Evolutionary conservation across 1,140 invertebrate species (phyloP).

Genomic region (Drosophila gunungcola): DNA sequence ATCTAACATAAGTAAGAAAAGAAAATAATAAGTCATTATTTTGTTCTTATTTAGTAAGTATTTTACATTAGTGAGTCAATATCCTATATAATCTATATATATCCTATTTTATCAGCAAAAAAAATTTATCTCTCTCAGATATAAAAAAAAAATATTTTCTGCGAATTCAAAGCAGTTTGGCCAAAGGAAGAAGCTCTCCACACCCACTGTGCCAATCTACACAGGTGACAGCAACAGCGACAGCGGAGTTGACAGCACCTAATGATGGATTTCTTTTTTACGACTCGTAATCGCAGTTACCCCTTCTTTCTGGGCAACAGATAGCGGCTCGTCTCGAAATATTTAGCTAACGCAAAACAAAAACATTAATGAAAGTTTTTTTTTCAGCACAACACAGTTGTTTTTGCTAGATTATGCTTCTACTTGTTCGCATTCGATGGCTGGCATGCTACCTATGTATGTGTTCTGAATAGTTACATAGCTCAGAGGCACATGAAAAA

Average conservation of each 20-base stretch:
- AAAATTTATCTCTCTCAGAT: no score
- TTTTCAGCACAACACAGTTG: constrained; percentile 18
- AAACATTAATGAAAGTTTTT: constrained; percentile 74
- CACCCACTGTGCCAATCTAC: constrained; percentile 48
- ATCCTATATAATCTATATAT: no score
- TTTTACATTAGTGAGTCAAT: no score
- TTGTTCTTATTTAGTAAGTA: no score
- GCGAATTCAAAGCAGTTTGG: no score
- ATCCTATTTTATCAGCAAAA: no score
- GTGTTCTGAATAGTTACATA: constrained; percentile 55
- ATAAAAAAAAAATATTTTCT: no score
- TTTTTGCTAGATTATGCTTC: constrained; percentile 33
- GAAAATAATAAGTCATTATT: no score
- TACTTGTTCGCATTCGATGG: constrained; percentile 37
- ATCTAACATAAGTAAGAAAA: not conserved
- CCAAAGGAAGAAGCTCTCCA: not conserved
- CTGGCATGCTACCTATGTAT: constrained; percentile 20
- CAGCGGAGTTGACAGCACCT: constrained; percentile 36
- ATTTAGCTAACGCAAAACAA: constrained; percentile 57
- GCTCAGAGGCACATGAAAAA: constrained; percentile 59
- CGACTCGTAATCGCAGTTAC: constrained; percentile 63
- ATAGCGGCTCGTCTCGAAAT: constrained; percentile 64
- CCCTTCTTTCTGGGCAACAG: constrained; percentile 12
- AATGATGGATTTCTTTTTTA: constrained; percentile 82
- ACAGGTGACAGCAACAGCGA: constrained; percentile 20